Conservation (phyloP, 2,113 vertebrate species). For the Aptenodytes forsteri region DNA sequence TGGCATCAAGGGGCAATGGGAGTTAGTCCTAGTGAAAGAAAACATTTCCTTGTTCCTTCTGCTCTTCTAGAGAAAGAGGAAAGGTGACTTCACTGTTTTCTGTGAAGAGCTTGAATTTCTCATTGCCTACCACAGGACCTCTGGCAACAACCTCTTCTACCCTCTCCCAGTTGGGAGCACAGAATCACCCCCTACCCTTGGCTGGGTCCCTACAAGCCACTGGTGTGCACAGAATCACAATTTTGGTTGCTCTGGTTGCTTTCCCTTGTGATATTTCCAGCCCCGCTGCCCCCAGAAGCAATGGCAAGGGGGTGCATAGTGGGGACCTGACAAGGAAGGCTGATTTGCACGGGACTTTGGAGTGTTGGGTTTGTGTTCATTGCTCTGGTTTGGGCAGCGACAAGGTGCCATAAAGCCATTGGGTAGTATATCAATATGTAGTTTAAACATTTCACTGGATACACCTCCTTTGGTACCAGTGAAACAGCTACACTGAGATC, state of each 20-base stretch:
- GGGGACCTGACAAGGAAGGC: neutral
- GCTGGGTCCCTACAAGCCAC: neutral
- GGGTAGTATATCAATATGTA: neutral
- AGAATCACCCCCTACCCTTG: neutral
- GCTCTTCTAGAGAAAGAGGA: neutral
- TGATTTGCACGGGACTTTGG: neutral
- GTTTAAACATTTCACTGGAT: neutral
- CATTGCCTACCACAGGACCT: neutral
- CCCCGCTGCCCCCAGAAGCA: neutral
- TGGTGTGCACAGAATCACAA: neutral
- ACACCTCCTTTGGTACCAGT: neutral
- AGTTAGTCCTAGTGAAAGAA: neutral
- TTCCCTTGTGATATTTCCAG: neutral
- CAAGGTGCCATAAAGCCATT: neutral
- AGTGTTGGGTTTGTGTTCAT: neutral
- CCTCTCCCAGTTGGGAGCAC: fast-evolving
- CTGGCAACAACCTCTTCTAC: neutral
- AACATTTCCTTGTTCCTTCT: neutral
- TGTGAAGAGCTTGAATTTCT: neutral
- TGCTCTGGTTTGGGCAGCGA: neutral
- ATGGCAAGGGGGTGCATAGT: neutral
- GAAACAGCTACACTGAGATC: neutral
- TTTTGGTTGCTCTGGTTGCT: neutral
- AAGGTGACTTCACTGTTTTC: neutral
- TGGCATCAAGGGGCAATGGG: neutral